Conservation (phyloP, 2,113 vertebrate species). For the Ariopsis seemanni region DNA sequence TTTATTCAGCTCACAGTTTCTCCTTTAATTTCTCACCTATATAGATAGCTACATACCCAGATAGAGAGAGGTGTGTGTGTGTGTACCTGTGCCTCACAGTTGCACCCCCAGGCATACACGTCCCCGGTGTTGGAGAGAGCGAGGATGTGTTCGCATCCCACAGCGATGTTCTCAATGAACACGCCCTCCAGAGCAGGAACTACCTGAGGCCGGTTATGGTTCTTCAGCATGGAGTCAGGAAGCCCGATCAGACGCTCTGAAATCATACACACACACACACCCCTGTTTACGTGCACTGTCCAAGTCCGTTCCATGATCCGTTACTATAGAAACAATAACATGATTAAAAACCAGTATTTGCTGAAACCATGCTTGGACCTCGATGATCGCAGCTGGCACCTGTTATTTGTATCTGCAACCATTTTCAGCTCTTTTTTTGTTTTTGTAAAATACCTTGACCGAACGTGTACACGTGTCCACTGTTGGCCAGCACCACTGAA, state of each 20-base stretch:
- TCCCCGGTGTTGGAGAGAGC: slow-evolving; percentile 74
- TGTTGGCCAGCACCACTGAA: slow-evolving; percentile 72
- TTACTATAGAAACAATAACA: not conserved
- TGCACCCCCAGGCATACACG: slow-evolving; percentile 78
- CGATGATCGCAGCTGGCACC: not conserved
- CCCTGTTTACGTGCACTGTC: too few species aligned
- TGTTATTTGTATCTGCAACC: not conserved
- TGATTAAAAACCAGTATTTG: not conserved
- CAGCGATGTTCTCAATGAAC: slow-evolving; percentile 75
- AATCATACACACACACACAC: slow-evolving; percentile 24
- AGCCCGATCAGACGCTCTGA: slow-evolving; percentile 77
- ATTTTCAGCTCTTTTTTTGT: not conserved
- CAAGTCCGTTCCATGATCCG: too few species aligned
- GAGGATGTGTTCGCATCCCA: slow-evolving; percentile 78
- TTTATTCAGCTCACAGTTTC: not conserved
- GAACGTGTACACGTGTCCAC: slow-evolving; percentile 78
- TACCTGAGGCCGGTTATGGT: slow-evolving; percentile 74
- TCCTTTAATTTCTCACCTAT: not conserved
- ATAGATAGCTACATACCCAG: too few species aligned
- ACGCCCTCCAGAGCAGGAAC: slow-evolving; percentile 75
- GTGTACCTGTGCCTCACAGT: slow-evolving; percentile 78
- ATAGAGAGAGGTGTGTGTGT: not conserved
- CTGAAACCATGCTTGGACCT: not conserved
- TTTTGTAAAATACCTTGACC: slow-evolving; percentile 70
- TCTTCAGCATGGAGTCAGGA: slow-evolving; percentile 77